phyloP scores from a whole-genome alignment of 2,113 vertebrate genomes.

The Hippocampus barbouri region DNA sequence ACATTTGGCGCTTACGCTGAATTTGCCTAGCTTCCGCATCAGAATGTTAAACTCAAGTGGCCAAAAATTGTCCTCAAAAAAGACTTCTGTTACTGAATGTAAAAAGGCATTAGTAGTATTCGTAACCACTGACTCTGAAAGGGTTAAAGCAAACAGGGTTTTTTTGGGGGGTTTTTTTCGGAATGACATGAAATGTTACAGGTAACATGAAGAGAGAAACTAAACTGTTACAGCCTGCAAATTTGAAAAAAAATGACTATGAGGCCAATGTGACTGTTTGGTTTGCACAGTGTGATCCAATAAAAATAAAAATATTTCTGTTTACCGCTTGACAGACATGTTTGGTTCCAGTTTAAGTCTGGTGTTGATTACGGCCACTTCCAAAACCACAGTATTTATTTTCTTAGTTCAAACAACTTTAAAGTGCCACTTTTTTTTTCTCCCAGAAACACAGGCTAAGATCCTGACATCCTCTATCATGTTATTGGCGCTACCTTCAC shows the following conservation, averaged over 20 bases:
- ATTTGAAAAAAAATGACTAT: neutral
- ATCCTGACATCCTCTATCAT: neutral
- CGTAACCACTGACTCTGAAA: no score
- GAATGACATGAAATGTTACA: neutral
- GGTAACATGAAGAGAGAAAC: no score
- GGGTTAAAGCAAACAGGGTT: no score
- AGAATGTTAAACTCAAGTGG: neutral
- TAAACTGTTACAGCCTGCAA: neutral
- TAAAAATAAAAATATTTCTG: constrained; percentile 6
- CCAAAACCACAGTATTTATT: neutral
- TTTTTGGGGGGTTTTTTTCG: no score
- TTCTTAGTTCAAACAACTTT: neutral
- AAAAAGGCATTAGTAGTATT: no score
- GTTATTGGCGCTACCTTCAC: constrained; percentile 2
- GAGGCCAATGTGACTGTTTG: neutral
- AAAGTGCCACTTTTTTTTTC: neutral
- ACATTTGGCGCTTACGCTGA: neutral
- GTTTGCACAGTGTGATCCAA: neutral
- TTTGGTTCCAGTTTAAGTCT: constrained; percentile 2
- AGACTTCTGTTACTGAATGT: no score
- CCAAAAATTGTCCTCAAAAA: no score
- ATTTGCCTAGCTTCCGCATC: neutral
- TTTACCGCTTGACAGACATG: neutral
- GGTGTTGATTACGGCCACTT: constrained; percentile 8
- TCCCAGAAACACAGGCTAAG: neutral